Conservation (phyloP, 2,113 vertebrate genomes). For the Podilymbus podiceps region DNA sequence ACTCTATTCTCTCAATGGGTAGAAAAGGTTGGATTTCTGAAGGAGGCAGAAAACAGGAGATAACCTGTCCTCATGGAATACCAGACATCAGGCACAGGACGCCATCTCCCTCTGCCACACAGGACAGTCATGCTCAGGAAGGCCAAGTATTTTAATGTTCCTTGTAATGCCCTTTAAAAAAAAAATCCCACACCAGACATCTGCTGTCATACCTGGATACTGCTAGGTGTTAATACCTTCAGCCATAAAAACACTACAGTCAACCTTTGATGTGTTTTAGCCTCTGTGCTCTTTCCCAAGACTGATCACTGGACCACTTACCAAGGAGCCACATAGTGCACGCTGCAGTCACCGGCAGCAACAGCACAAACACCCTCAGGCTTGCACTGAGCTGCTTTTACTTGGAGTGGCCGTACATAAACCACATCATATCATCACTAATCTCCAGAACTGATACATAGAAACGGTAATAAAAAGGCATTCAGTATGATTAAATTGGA, state of each 20-base stretch:
- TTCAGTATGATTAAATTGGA: neutral
- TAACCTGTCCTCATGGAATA: neutral
- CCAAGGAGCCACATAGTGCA: neutral
- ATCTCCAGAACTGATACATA: neutral
- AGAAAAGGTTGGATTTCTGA: neutral
- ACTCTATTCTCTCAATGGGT: neutral
- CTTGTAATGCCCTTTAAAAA: neutral
- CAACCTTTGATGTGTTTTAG: neutral
- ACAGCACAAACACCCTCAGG: neutral
- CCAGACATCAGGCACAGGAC: neutral
- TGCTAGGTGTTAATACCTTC: neutral
- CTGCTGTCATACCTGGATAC: neutral
- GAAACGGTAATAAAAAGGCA: neutral
- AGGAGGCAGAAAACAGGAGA: neutral
- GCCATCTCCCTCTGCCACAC: neutral
- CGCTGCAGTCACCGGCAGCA: neutral
- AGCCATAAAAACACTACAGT: neutral
- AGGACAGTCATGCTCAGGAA: neutral
- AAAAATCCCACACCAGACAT: neutral
- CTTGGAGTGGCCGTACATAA: neutral
- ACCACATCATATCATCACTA: neutral
- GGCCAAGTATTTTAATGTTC: neutral
- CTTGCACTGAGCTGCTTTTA: neutral
- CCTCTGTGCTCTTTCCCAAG: neutral
- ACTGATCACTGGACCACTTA: neutral